phyloP scores from a whole-genome alignment of 2,888 invertebrate species.

The Bombylius discolor region DNA sequence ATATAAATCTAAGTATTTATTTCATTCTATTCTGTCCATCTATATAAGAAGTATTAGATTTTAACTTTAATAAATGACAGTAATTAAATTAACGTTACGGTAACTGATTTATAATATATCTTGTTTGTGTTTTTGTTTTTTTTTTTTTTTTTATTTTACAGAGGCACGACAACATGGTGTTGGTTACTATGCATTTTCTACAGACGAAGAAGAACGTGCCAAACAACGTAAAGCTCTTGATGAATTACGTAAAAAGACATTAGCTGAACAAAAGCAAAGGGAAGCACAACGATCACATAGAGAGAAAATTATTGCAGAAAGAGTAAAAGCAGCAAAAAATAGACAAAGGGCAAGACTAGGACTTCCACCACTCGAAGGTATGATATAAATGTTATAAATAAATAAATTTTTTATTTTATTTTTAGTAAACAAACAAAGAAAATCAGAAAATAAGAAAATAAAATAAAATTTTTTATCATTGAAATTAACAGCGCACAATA shows the following conservation, averaged over 20 bases:
- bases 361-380: slow-evolving; percentile 49
- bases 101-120: too few species aligned
- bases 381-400: slow-evolving; percentile 19
- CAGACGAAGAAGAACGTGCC: slow-evolving; percentile 63
- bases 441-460: background rate
- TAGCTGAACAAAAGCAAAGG: slow-evolving; percentile 50
- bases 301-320: slow-evolving; percentile 52
- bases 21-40: too few species aligned
- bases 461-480: background rate
- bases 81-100: too few species aligned
- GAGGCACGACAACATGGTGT: slow-evolving; percentile 90
- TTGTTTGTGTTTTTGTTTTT: background rate
- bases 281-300: slow-evolving; percentile 47
- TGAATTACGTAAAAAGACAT: slow-evolving; percentile 56
- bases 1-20: too few species aligned
- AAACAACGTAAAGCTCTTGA: slow-evolving; percentile 70
- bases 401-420: too few species aligned
- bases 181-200: slow-evolving; percentile 82
- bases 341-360: slow-evolving; percentile 61
- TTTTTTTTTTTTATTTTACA: slow-evolving; percentile 26
- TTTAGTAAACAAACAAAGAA: background rate
- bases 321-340: slow-evolving; percentile 59
- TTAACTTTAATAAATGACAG: too few species aligned
- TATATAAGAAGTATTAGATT: too few species aligned
- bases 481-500: too few species aligned